These are phyloP conservation scores for Corythornis madagascariensis DNA, from an alignment of 2,113 vertebrate genomes.

Conservation along the genomic window DNA sequence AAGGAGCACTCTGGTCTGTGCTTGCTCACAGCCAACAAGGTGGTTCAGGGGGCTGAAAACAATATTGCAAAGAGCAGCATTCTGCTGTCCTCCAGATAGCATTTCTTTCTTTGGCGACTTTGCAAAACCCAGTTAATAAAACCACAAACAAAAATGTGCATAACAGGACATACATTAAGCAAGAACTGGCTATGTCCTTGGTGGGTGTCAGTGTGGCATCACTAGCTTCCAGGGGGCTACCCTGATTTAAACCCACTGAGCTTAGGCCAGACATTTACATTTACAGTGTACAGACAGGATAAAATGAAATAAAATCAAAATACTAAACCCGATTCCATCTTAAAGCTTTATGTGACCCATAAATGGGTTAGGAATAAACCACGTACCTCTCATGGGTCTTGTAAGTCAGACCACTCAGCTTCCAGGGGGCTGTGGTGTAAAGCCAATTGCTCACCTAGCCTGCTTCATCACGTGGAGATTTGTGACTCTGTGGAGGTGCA, in stretches of 20 bases:
- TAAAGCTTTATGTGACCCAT: slow-evolving; percentile 13
- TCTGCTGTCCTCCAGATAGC: background rate
- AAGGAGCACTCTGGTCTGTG: background rate
- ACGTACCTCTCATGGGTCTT: background rate
- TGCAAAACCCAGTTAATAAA: background rate
- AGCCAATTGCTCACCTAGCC: background rate
- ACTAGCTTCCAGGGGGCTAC: background rate
- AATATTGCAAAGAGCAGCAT: background rate
- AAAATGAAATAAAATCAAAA: slow-evolving; percentile 40
- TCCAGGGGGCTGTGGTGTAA: background rate
- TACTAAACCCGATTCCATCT: background rate
- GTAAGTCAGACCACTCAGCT: background rate
- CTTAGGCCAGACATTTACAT: background rate
- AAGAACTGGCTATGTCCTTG: background rate
- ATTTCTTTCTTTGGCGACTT: background rate
- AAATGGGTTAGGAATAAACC: slow-evolving; percentile 13
- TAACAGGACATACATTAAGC: background rate
- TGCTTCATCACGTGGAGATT: background rate
- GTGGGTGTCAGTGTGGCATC: background rate
- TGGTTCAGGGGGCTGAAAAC: background rate
- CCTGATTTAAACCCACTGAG: background rate
- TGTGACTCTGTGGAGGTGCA: background rate
- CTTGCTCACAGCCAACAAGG: background rate
- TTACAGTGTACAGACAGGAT: slow-evolving; percentile 6
- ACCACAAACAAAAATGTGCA: background rate